These are phyloP conservation scores for Sesamia inferens DNA, from an alignment of 2,888 invertebrate species.

Conservation along the genomic window DNA sequence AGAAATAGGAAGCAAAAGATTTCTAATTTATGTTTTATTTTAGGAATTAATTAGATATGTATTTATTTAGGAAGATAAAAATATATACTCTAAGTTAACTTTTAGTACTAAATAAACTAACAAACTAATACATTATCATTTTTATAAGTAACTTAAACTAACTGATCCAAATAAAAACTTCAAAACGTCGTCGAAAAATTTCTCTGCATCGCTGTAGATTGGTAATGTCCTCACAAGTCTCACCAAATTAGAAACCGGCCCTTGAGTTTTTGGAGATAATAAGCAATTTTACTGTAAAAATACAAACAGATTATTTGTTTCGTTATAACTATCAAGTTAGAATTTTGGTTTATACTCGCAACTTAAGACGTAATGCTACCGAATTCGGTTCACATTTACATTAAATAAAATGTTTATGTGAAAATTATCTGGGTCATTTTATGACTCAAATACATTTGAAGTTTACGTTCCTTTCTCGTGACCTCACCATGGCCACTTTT, in stretches of 20 bases:
- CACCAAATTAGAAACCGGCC: not conserved
- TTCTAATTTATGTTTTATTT: not conserved
- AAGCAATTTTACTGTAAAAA: not conserved
- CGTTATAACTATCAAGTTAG: not conserved
- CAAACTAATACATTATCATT: not conserved
- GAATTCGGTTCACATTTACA: not conserved
- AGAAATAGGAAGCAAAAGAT: not conserved
- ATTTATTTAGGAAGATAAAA: not conserved
- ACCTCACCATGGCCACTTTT: conserved; percentile 7
- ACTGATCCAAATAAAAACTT: not conserved
- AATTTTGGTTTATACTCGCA: not conserved
- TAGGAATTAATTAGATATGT: not conserved
- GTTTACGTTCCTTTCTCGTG: conserved; percentile 30
- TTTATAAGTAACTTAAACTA: not conserved
- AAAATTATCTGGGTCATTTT: conserved; percentile 34
- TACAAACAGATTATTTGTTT: not conserved
- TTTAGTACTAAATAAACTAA: not conserved
- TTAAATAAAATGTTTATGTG: conserved; percentile 22
- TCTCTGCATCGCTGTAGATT: not conserved
- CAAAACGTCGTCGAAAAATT: not conserved
- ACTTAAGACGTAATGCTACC: not conserved
- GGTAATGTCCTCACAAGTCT: not conserved
- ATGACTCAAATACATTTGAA: conserved; percentile 24
- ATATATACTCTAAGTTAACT: not conserved
- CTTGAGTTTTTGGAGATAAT: not conserved